Conservation (phyloP, 2,797 vertebrate genomes). For the Melanotaenia boesemani region DNA sequence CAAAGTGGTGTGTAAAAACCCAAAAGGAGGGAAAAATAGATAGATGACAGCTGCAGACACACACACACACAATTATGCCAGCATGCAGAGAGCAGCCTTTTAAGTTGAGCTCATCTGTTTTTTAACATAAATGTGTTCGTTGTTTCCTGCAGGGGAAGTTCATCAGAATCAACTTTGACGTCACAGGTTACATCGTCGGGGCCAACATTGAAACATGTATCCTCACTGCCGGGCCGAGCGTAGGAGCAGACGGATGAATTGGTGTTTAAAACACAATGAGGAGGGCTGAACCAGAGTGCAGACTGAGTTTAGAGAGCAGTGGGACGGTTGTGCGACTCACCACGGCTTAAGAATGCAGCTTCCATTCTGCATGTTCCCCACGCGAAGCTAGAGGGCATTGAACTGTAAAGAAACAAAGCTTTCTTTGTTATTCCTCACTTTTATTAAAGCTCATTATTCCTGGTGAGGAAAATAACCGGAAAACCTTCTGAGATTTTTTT, state of each 20-base stretch:
- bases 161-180: constrained; percentile 84
- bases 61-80: neutral
- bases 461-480: constrained; percentile 11
- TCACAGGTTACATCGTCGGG: constrained; percentile 94
- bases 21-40: constrained; percentile 5
- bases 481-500: neutral
- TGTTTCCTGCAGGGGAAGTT: constrained; percentile 81
- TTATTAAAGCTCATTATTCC: constrained; percentile 31
- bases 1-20: constrained; percentile 29
- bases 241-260: constrained; percentile 12
- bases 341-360: constrained; percentile 36
- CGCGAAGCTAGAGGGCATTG: neutral
- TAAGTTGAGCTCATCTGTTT: constrained; percentile 5
- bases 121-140: constrained; percentile 16
- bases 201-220: constrained; percentile 93
- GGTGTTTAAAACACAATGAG: constrained; percentile 8
- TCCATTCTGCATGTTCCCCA: constrained; percentile 8
- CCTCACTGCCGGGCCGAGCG: constrained; percentile 39
- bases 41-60: constrained; percentile 11
- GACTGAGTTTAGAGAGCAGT: constrained; percentile 15
- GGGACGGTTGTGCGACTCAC: constrained; percentile 20
- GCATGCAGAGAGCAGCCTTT: neutral
- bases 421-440: constrained; percentile 25
- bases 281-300: constrained; percentile 1
- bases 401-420: constrained; percentile 9